Conservation (phyloP, 2,797 vertebrate genomes). For the Alexandromys oeconomus region DNA sequence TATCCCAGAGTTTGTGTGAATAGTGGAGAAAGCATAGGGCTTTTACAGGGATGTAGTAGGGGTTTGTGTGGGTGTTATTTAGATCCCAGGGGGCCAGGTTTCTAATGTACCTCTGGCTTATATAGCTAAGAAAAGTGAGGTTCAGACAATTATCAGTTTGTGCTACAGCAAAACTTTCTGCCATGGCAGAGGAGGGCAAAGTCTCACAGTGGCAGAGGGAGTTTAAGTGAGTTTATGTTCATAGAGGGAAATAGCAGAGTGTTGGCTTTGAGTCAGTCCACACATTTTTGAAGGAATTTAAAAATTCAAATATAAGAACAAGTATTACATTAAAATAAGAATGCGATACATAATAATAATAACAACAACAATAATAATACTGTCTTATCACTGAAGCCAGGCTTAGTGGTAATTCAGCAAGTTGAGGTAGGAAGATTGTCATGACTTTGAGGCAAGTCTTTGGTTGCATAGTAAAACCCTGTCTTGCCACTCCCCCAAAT, state of each 20-base stretch:
- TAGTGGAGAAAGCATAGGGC: neutral
- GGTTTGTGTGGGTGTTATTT: neutral
- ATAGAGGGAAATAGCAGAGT: neutral
- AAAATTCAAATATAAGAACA: conserved; percentile 16
- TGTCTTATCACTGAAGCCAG: neutral
- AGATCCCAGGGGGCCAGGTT: neutral
- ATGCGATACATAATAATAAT: neutral
- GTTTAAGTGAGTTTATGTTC: neutral
- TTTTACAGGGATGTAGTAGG: neutral
- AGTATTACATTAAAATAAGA: neutral
- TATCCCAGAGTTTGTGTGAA: neutral
- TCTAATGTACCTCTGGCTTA: neutral
- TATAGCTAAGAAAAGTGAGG: neutral
- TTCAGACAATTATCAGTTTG: neutral
- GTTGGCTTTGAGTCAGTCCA: neutral
- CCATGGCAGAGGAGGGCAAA: neutral
- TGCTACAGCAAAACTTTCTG: neutral
- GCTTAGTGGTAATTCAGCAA: neutral
- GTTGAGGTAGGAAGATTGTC: neutral
- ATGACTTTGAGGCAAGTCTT: neutral
- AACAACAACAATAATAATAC: too few relatives aligned
- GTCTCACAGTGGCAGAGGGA: neutral
- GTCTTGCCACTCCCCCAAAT: neutral
- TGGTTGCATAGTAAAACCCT: neutral
- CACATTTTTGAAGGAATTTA: neutral